These are phyloP conservation scores for Erithacus rubecula DNA, from an alignment of 2,797 vertebrate species.

Conservation along the genomic window DNA sequence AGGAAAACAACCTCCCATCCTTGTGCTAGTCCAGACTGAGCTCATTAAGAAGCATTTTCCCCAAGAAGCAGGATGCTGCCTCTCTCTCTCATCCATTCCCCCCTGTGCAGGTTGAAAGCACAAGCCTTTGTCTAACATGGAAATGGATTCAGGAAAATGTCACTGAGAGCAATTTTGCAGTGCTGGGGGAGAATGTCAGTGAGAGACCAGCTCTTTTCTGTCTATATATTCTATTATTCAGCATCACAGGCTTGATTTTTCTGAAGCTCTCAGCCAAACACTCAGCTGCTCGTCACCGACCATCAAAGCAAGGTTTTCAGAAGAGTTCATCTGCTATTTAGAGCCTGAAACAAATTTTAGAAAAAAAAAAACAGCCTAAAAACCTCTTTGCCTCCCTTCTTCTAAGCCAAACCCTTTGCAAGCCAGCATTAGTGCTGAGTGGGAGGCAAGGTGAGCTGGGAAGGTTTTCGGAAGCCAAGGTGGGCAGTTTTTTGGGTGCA, in stretches of 20 bases:
- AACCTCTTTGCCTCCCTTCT: not conserved
- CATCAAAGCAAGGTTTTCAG: not conserved
- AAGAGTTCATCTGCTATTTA: not conserved
- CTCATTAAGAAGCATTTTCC: not conserved
- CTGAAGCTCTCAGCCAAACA: not conserved
- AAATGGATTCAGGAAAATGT: not conserved
- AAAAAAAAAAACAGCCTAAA: not conserved
- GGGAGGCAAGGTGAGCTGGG: not conserved
- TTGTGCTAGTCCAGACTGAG: not conserved
- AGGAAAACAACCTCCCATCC: not conserved
- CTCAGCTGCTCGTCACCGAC: not conserved
- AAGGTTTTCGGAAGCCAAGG: not conserved
- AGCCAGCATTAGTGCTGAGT: not conserved
- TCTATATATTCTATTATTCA: not conserved
- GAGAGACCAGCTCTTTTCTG: not conserved
- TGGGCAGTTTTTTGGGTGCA: not conserved
- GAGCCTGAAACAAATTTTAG: not conserved
- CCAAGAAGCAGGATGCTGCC: not conserved
- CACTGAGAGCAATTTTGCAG: not conserved
- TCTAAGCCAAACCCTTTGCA: not conserved
- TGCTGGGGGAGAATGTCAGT: not conserved
- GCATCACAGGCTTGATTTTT: slow-evolving; percentile 18
- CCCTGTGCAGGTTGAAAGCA: not conserved
- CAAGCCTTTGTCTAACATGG: not conserved
- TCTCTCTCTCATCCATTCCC: not conserved